Evolutionary conservation across 2,888 invertebrate species (phyloP), one percentile per base, ranked within the genome.

Genomic region (Cryptocephalus primarius): DNA sequence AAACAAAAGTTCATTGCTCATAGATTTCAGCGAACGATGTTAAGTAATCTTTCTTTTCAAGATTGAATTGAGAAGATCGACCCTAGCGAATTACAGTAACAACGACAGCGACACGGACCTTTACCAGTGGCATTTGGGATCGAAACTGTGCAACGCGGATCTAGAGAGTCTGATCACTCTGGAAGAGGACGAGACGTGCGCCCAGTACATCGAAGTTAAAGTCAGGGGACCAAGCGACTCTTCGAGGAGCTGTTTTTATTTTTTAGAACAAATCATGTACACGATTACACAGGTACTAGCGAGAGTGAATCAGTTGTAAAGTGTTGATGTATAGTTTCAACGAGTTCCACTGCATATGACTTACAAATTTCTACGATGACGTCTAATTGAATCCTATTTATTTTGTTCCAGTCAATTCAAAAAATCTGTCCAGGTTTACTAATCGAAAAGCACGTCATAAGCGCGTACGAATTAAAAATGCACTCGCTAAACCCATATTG

Each of bases 41-140:
- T 22, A 22, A 22, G 6, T 6, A 6, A 22, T 22, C 22, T 22
- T 22, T 22, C 3, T 22, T 22, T 22, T 51, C 36, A 46, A 67
- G 67, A 58, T 68, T 31, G 64, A 65, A 50, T 55, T 69, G 38
- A 56, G 69, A 8, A 59, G 60, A 51, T 62, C 64, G 32, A 59
- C 61, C n/a, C 51, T 66, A 32, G 62, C 63, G 40, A 59, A 54
- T 32, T 61, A 59, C 50, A 52, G 72, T 39, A 69, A 72, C 52
- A 75, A 73, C 50, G 72, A 72, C 33, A 69, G 70, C 31, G 82
- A 82, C 50, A 76, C 75, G 1, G 84, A 85, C 63, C 68, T 86
- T 38, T 80, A 81, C 57, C 85, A 87, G 63, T 85, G 83, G 83
- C 77, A 76, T 66, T 73, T 77, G 55, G 85, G 85, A 38, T 82